Evolutionary conservation across 2,888 invertebrate species (phyloP), one percentile per base, ranked within the genome.

Genomic region (Erebia aethiops): DNA sequence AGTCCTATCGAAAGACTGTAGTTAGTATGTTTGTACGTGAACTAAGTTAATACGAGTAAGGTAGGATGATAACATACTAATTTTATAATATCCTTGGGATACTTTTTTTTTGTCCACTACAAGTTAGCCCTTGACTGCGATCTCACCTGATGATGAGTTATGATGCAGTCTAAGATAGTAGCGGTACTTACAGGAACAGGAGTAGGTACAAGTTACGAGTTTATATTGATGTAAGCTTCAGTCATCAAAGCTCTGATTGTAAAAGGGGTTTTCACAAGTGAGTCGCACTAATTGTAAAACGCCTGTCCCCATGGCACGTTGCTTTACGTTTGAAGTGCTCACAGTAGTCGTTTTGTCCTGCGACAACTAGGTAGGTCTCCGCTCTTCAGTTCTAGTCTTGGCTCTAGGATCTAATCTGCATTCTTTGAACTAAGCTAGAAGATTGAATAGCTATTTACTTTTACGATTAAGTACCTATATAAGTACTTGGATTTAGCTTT

Each of bases 261-360:
- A 60, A 46, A 49, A 35, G 9, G 13, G 18, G 8, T 21, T 62
- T 49, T 62, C 21, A 13, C 49, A 18, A 62, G 46, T n/a, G 49
- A 49, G 81, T 81, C 80, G 83, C 83, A 80, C 86, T 89, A 87
- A 89, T 89, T 89, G 88, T 86, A 85, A 84, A 82, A 77, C 68
- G 76, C 79, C 80, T 80, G 79, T 77, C 76, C 77, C 76, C 77
- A 21, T 75, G 69, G 65, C 71, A 72, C 76, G 72, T 69, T 67
- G 58, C 71, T 70, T 76, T 71, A 58, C 71, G 69, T 74, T 75
- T 74, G 69, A 76, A 73, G 74, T 73, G 70, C 58, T 67, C 69
- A 74, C 21, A 62, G 62, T 62, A 46, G 49, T 62, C 16, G 46
- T 60, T 46, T 46, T 61, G 61, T 61, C 26, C 74, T 74, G 70